Evolutionary conservation across 2,888 invertebrate species (phyloP).

Genomic region (Lycocerus yunnanus): DNA sequence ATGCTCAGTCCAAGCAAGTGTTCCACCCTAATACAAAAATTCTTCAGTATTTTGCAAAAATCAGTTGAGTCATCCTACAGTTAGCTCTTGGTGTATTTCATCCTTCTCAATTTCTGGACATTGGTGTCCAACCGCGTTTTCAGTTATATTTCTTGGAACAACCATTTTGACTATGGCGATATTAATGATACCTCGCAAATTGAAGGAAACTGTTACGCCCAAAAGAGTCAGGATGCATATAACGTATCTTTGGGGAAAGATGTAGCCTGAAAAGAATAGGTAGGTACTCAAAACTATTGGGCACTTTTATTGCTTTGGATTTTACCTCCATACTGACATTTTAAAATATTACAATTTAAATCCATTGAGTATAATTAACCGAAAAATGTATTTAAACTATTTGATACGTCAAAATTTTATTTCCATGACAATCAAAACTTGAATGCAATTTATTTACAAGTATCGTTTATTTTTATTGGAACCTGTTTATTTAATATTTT

Average conservation of each 20-base stretch:
- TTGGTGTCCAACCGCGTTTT: background rate
- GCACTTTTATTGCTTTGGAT: background rate
- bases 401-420: too few relatives aligned
- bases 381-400: too few relatives aligned
- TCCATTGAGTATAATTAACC: too few relatives aligned
- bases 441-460: too few relatives aligned
- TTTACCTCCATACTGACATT: background rate
- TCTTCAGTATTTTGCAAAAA: background rate
- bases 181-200: slow-evolving; percentile 53
- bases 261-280: slow-evolving; percentile 60
- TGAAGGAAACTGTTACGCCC: slow-evolving; percentile 54
- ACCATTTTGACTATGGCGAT: slow-evolving; percentile 58
- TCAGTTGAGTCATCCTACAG: background rate
- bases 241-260: slow-evolving; percentile 71
- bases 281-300: background rate
- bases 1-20: slow-evolving; percentile 66
- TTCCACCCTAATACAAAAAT: background rate
- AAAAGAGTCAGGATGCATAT: slow-evolving; percentile 60
- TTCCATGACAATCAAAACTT: too few relatives aligned
- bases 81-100: too few relatives aligned
- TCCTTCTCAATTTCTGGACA: background rate
- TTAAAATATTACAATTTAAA: too few relatives aligned
- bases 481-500: too few relatives aligned
- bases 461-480: too few relatives aligned
- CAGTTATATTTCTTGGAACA: slow-evolving; percentile 12